Base-by-base conservation (phyloP, 2,888 invertebrate species). In the Caenorhabditis virilis region DNA sequence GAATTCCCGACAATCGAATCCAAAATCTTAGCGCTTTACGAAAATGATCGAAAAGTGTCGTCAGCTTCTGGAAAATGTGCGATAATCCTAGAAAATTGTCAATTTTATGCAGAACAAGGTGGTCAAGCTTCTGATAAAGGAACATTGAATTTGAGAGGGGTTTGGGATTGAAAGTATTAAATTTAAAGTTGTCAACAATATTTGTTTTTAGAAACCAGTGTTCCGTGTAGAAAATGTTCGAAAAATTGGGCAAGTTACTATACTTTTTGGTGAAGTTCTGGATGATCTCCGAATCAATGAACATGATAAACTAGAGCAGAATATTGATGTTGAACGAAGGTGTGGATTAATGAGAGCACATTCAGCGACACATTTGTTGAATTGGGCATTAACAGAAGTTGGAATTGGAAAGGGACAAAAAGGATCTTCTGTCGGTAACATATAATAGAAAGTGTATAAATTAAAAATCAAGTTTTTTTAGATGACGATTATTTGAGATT, bases 321-420 rank as follows among this genome's bases (percentile, higher is more conserved):
- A 3, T 13, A 23, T 42, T 13, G 45, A 41, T 54, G 23, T 13
- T 38, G 41, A 46, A 11, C 18, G 58, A 35, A 52, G 70, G 26
- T 25, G 20, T 20, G 64, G 50, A 15, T 38, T 70, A 56, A 70
- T 70, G 70, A 59, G 64, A 45, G 60, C 70, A n/a, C 70, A 70
- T 48, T 58, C 70, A 35, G 61, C 64, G 15, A 70, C 70, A 23
- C 70, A 70, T 58, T 43, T 70, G 27, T 59, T 70, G 43, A 63
- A 70, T 56, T 64, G 61, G 61, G 67, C 61, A 27, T 52, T 70
- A 46, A 48, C 45, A 30, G 49, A 45, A 20, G 42, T 23, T 23
- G 47, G 57, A 11, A 22, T 63, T 9, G 67, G 67, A 23, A 16
- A 25, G 16, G 70, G 63, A 20, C 70, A 70, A 52, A 54, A 56